Percentiles rank a stretch among this genome's conserved stretches.
phyloP scores from a whole-genome alignment of 2,888 invertebrate species.

The Ennomos quercinarius region DNA sequence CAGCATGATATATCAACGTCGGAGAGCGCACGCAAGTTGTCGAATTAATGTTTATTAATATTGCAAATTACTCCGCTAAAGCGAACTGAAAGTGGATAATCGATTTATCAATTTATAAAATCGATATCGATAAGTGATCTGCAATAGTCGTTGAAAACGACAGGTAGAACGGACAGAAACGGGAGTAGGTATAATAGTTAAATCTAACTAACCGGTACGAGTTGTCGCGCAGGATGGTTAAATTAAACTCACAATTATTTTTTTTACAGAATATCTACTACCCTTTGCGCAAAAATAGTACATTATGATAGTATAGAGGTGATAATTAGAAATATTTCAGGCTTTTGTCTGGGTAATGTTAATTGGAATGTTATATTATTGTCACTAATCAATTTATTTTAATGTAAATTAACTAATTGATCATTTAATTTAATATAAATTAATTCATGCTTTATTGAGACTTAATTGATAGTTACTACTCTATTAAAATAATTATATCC shows the following conservation, averaged over 20 bases:
- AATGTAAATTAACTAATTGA: not conserved
- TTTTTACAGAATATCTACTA: constrained; percentile 1
- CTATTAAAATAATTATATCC: too few relatives aligned
- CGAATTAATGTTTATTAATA: constrained; percentile 41
- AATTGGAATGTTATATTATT: not conserved
- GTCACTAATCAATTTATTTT: too few relatives aligned
- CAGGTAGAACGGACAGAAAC: too few relatives aligned
- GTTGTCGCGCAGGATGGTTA: constrained; percentile 49
- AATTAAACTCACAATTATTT: constrained; percentile 37
- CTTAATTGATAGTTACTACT: too few relatives aligned
- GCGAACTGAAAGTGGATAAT: constrained; percentile 52
- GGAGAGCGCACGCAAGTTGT: constrained; percentile 38
- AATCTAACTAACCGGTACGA: not conserved
- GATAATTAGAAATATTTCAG: constrained; percentile 9
- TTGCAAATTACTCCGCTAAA: constrained; percentile 41
- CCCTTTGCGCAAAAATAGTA: not conserved
- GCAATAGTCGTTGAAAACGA: constrained; percentile 38
- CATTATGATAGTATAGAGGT: not conserved
- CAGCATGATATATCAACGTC: constrained; percentile 23
- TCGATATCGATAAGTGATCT: constrained; percentile 44
- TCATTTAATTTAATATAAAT: too few relatives aligned
- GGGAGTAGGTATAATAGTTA: too few relatives aligned
- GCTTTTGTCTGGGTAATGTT: not conserved
- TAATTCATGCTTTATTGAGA: too few relatives aligned
- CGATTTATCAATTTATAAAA: constrained; percentile 40